These are phyloP conservation scores for Pangasianodon gigas DNA, from an alignment of 2,113 vertebrate genomes.

Conservation along the genomic window DNA sequence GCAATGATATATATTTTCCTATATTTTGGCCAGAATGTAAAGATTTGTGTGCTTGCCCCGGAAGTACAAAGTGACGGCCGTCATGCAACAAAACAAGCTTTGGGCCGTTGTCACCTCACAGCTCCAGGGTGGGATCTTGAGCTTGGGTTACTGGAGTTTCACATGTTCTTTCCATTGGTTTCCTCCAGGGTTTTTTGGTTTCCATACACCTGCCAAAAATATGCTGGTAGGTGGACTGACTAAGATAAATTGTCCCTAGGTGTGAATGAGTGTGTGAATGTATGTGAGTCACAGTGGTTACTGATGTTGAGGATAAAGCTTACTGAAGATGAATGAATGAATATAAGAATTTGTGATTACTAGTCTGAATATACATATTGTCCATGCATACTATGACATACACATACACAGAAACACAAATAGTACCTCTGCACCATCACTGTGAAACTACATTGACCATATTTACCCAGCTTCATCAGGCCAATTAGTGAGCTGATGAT, in stretches of 20 bases:
- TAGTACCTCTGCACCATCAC: conserved; percentile 7
- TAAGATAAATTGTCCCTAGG: background rate
- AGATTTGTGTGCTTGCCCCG: background rate
- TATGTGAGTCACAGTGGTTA: background rate
- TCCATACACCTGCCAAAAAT: background rate
- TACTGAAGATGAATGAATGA: background rate
- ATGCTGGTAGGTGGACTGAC: background rate
- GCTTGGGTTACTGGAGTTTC: background rate
- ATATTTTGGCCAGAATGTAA: background rate
- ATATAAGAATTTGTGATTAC: background rate
- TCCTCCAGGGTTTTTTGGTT: background rate
- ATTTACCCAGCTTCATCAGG: conserved; percentile 68
- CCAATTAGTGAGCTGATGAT: conserved; percentile 69
- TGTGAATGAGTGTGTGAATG: background rate
- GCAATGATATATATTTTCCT: background rate
- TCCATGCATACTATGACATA: background rate
- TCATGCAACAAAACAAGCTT: background rate
- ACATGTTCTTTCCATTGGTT: background rate
- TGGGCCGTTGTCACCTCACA: background rate
- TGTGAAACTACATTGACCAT: conserved; percentile 53
- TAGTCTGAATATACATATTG: background rate
- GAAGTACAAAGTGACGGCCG: background rate
- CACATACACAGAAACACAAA: conserved; percentile 7
- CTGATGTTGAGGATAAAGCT: background rate
- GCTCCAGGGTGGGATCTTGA: background rate